Conservation (phyloP, 2,888 invertebrate genomes). For the Aradus depressus region DNA sequence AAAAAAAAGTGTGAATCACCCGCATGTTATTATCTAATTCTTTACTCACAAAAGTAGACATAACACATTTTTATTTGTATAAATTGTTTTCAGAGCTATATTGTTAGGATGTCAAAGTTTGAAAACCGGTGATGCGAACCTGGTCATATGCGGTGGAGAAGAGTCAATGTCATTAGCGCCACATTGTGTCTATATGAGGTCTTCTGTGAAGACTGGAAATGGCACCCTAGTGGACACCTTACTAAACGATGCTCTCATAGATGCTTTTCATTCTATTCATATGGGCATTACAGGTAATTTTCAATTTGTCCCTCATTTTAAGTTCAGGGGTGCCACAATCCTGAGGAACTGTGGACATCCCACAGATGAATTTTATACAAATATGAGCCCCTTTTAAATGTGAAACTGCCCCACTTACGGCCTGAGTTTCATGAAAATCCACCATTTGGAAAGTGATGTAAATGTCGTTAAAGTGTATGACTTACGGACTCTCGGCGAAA, state of each 20-base stretch:
- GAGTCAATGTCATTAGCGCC: slow-evolving; percentile 71
- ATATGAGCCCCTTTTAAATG: no score
- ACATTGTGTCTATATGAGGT: slow-evolving; percentile 52
- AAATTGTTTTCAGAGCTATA: slow-evolving; percentile 47
- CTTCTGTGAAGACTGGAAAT: slow-evolving; percentile 55
- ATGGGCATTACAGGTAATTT: slow-evolving; percentile 65
- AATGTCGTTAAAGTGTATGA: no score
- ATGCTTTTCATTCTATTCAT: slow-evolving; percentile 58
- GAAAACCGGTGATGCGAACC: slow-evolving; percentile 48
- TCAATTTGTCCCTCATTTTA: background rate
- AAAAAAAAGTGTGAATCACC: no score
- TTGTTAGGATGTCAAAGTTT: slow-evolving; percentile 57
- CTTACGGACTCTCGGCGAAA: no score
- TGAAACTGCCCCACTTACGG: no score
- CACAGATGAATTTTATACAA: no score
- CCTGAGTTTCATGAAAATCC: no score
- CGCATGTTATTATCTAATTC: no score
- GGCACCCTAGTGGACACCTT: slow-evolving; percentile 52
- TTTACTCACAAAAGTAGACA: no score
- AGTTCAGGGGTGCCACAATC: background rate
- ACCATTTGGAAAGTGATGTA: no score
- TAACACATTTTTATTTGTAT: slow-evolving; percentile 13
- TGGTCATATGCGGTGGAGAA: slow-evolving; percentile 70
- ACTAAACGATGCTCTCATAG: slow-evolving; percentile 58
- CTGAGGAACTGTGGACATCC: no score